Conservation (phyloP, 2,888 invertebrate species). For the Temnothorax rugatulus region DNA sequence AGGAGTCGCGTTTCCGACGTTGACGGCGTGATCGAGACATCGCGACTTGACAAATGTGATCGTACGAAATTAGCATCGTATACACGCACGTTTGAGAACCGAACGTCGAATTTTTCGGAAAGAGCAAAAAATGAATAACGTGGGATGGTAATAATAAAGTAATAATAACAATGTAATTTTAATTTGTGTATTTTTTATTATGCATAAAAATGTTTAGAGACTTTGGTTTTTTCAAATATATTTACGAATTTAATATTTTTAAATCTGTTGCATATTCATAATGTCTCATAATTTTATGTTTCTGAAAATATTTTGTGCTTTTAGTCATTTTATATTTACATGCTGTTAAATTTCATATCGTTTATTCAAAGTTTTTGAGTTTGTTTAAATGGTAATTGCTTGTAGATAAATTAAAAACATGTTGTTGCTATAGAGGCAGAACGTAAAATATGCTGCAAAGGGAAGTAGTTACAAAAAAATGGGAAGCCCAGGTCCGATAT, state of each 20-base stretch:
- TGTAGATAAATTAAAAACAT: not conserved
- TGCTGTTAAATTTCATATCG: not conserved
- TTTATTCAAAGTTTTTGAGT: not conserved
- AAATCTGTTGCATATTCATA: not conserved
- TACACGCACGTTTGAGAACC: not conserved
- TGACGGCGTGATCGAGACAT: constrained; percentile 9
- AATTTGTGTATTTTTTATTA: not conserved
- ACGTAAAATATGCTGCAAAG: not conserved
- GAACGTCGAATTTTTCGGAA: not conserved
- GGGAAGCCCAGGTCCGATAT: constrained; percentile 59
- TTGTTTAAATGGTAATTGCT: not conserved
- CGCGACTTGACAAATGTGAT: constrained; percentile 28
- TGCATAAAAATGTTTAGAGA: not conserved
- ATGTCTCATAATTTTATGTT: not conserved
- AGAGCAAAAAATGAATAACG: not conserved
- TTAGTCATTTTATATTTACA: not conserved
- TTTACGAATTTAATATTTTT: not conserved
- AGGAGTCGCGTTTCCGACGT: constrained; percentile 5
- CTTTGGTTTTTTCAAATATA: not conserved
- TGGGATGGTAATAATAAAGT: not conserved
- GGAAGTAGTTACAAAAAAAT: constrained; percentile 49
- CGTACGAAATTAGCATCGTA: constrained; percentile 30
- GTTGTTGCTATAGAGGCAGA: not conserved
- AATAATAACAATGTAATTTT: not conserved
- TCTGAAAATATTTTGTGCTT: not conserved